Evolutionary conservation across 92 coral and sea anemone genomes (phyloP).

Genomic region (Phenganax marumi): DNA sequence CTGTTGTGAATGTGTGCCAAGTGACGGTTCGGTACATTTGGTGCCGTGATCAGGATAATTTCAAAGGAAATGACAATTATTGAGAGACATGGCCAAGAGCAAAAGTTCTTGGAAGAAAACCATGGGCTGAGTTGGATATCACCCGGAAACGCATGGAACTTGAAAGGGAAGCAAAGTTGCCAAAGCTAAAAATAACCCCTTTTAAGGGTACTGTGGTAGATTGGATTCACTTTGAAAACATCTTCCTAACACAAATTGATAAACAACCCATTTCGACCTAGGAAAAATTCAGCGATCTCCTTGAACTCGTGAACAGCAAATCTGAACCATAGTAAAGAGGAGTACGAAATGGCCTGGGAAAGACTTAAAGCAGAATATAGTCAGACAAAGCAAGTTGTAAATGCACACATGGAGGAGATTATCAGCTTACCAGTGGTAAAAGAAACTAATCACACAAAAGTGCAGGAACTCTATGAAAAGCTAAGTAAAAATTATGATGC

Average conservation of each 20-base stretch:
- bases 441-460: slow-evolving; percentile 37
- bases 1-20: too few species aligned
- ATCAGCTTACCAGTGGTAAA: slow-evolving; percentile 48
- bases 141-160: too few species aligned
- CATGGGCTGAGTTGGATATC: too few species aligned
- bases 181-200: slow-evolving; percentile 56
- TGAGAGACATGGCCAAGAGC: too few species aligned
- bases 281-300: slow-evolving; percentile 64
- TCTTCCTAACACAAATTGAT: slow-evolving; percentile 58
- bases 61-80: too few species aligned
- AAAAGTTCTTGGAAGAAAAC: too few species aligned
- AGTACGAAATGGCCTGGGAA: slow-evolving; percentile 51
- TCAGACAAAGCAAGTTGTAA: slow-evolving; percentile 53
- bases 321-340: slow-evolving; percentile 29
- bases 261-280: slow-evolving; percentile 49
- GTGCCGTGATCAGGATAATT: too few species aligned
- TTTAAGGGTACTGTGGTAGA: slow-evolving; percentile 60
- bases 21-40: too few species aligned
- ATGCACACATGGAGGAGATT: slow-evolving; percentile 62
- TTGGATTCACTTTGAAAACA: slow-evolving; percentile 64
- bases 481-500: slow-evolving; percentile 49
- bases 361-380: slow-evolving; percentile 55
- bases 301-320: slow-evolving; percentile 52
- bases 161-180: slow-evolving; percentile 42
- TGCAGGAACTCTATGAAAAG: slow-evolving; percentile 53